Base-by-base conservation (phyloP, 2,797 vertebrate species). In the Acanthornis magna region DNA sequence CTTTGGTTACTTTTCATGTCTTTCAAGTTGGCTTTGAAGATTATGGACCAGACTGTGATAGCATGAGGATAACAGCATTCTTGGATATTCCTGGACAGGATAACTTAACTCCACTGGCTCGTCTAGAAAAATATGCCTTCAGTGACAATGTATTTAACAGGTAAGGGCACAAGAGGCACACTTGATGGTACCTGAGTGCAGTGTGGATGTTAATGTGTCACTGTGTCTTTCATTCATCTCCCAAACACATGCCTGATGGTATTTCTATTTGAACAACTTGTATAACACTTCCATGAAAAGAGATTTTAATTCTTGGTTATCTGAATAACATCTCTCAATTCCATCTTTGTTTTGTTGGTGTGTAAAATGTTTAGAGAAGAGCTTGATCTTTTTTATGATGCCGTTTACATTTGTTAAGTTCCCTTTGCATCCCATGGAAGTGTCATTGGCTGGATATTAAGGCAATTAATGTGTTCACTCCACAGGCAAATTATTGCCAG, bases 61-160 rank as follows among this genome's bases (percentile, higher is more conserved):
- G 98, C 91, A 98, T 98, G 97, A 98, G 98, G 93, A 98, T 99
- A 96, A 98, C 98, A 23, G 98, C 99, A 4, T 99, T 99, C 89
- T 96, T 99, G 77, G 99, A 99, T 95, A 92, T 97, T 90, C 98
- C 98, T 29, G 98, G 98, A 57, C 98, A 99, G 95, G 98, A 99
- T 85, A 98, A 98, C 93, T 97, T 99, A 70, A 98, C 98, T 81
- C 98, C 98, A 48, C 97, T 99, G 47, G 98, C 98, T 85, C 98
- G 98, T 94, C 97, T 99, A 83, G 99, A 99, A 95, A 99, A 99
- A 95, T 99, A 98, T 26, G 98, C 98, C 74, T 99, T 99, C 97
- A 99, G 99, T 23, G 98, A 99, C 84, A 99, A 98, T 89, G 97
- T 99, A 61, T 99, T 99, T 96, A 99, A 98, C 97, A 98, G 98